Evolutionary conservation across 2,797 vertebrate genomes (phyloP), one percentile per base, ranked within the genome.

Genomic region (Fistularia tabacaria): DNA sequence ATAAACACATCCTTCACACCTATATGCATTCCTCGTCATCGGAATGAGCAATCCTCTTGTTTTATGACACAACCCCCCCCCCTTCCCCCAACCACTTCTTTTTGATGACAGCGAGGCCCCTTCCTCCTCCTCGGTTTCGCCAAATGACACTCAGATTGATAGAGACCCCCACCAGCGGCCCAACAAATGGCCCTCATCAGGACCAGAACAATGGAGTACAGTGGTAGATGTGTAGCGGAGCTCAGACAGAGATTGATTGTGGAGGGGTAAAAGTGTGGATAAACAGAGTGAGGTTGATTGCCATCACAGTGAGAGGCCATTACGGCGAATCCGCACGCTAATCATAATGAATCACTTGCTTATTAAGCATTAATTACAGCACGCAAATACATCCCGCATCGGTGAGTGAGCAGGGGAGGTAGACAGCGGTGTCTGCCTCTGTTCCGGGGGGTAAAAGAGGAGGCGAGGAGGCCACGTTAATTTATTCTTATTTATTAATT

Each of bases 331-430:
- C 86, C 85, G 78, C 55, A 74, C 49, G 65, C 87, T 91, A 92
- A 92, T 92, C 90, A 91, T 92, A 92, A 92, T 92, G 88, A 91
- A 92, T 92, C 90, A 91, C 91, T 92, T 86, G 90, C 88, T 92
- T 92, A 92, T 92, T 91, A 91, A 88, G 81, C 82, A 87, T 91
- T 92, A 91, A 92, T 92, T 92, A 90, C 78, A 69, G 87, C 85
- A 74, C 67, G 54, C 86, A 90, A 88, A 91, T 88, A 89, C 87
- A 91, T 91, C 90, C 90, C 85, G 53, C 76, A 79, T 82, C 77
- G 73, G 66, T 84, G 59, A 72, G 81, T 59, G 45, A 62, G 67
- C 63, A 73, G 43, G 73, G 75, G 77, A 75, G 74, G 75, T 74
- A 64, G 49, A 62, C 62, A n/a, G 54, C 12, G 66, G 57, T 66